Conservation (phyloP, 2,113 vertebrate genomes). For the Varanus komodoensis region DNA sequence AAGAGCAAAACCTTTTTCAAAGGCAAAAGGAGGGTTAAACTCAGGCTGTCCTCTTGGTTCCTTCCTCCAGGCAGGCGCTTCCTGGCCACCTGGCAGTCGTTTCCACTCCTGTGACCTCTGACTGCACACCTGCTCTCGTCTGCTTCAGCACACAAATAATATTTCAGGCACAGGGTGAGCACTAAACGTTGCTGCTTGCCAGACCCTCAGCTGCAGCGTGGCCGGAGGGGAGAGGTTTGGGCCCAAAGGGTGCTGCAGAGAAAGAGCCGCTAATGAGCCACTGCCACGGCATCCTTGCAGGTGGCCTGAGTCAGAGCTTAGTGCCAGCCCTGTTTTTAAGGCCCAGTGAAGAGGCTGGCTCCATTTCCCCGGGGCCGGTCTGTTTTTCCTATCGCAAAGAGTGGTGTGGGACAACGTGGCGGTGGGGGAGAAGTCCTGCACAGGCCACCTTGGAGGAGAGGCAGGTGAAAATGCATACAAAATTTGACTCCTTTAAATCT, state of each 20-base stretch:
- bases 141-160: not conserved
- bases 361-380: not conserved
- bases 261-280: not conserved
- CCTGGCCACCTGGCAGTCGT: not conserved
- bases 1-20: not conserved
- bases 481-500: not conserved
- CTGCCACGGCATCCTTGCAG: not conserved
- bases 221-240: not conserved
- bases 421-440: too few species aligned
- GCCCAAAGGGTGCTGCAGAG: too few species aligned
- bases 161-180: not conserved
- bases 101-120: not conserved
- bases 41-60: not conserved
- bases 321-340: not conserved
- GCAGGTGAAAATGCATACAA: not conserved
- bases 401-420: not conserved
- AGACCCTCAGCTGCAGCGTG: not conserved
- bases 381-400: not conserved
- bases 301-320: not conserved
- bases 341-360: not conserved
- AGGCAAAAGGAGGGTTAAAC: not conserved
- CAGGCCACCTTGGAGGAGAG: not conserved
- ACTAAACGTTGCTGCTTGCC: not conserved
- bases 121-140: not conserved
- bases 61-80: not conserved